These are phyloP conservation scores for Strix occidentalis DNA, from an alignment of 2,797 vertebrate genomes.

Conservation along the genomic window DNA sequence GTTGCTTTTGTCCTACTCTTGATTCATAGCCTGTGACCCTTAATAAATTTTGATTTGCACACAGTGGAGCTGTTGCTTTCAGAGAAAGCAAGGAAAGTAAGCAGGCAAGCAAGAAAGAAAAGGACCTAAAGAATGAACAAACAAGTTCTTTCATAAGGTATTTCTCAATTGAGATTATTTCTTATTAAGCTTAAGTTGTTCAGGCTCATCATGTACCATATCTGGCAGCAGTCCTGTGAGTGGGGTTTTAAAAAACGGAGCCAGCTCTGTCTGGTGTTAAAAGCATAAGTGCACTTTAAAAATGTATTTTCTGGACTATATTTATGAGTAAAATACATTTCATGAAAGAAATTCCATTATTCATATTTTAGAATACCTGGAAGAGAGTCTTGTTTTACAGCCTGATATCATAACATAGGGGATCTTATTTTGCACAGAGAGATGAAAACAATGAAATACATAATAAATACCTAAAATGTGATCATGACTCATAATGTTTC, in stretches of 20 bases:
- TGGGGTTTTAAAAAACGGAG: background rate
- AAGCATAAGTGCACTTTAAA: background rate
- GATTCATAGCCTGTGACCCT: slow-evolving; percentile 46
- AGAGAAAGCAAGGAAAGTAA: slow-evolving; percentile 18
- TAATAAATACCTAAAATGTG: background rate
- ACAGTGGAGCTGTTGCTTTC: slow-evolving; percentile 27
- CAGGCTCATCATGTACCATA: background rate
- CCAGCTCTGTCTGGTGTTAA: slow-evolving; percentile 6
- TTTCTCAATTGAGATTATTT: slow-evolving; percentile 39
- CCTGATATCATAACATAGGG: background rate
- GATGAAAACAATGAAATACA: background rate
- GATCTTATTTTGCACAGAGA: background rate
- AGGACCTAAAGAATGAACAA: slow-evolving; percentile 40
- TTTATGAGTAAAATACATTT: slow-evolving; percentile 3
- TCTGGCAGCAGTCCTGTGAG: background rate
- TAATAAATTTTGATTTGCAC: slow-evolving; percentile 34
- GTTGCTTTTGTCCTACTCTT: slow-evolving; percentile 2
- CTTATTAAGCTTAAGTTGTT: background rate
- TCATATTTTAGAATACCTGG: slow-evolving; percentile 17
- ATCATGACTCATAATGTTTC: background rate
- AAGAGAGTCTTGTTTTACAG: background rate
- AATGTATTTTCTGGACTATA: background rate
- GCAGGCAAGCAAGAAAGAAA: slow-evolving; percentile 10
- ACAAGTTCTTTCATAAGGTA: slow-evolving; percentile 40
- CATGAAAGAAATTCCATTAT: background rate